These are phyloP conservation scores for Cacoxenus indagator DNA, from an alignment of 2,888 invertebrate species.

Conservation along the genomic window DNA sequence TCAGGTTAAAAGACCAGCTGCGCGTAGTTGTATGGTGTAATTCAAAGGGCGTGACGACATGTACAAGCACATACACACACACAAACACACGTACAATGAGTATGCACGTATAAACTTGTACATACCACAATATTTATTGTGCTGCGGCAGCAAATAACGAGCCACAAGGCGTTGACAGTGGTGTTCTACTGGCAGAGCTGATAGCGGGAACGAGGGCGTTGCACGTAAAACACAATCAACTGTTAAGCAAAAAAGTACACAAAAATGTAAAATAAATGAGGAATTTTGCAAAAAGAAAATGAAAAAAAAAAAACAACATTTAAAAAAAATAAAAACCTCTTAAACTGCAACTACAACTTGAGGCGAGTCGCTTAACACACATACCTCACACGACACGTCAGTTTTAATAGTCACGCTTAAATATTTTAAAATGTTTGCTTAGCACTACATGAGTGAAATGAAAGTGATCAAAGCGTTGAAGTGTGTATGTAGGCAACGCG, in stretches of 20 bases:
- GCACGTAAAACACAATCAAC: slow-evolving; percentile 61
- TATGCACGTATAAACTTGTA: slow-evolving; percentile 27
- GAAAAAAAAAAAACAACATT: not conserved
- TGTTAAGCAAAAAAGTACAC: slow-evolving; percentile 41
- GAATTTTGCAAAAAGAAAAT: not conserved
- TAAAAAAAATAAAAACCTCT: not conserved
- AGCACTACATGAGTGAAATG: slow-evolving; percentile 41
- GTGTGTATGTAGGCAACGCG: too few relatives aligned
- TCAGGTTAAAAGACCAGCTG: slow-evolving; percentile 1
- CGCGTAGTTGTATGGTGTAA: slow-evolving; percentile 10
- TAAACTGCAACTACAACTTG: not conserved
- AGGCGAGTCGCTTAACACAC: not conserved
- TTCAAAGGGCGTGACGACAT: slow-evolving; percentile 49
- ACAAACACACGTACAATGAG: not conserved
- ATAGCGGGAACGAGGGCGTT: too few relatives aligned
- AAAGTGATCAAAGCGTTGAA: too few relatives aligned
- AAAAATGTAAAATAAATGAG: not conserved
- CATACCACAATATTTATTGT: slow-evolving; percentile 59
- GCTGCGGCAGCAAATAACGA: slow-evolving; percentile 40
- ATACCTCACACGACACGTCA: slow-evolving; percentile 5
- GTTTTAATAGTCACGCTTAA: slow-evolving; percentile 44
- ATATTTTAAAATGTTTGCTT: slow-evolving; percentile 63
- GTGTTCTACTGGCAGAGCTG: too few relatives aligned
- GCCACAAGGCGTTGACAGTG: slow-evolving; percentile 17
- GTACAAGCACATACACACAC: slow-evolving; percentile 15